Conservation (phyloP, 2,797 vertebrate species). For the Manis crassicaudata region DNA sequence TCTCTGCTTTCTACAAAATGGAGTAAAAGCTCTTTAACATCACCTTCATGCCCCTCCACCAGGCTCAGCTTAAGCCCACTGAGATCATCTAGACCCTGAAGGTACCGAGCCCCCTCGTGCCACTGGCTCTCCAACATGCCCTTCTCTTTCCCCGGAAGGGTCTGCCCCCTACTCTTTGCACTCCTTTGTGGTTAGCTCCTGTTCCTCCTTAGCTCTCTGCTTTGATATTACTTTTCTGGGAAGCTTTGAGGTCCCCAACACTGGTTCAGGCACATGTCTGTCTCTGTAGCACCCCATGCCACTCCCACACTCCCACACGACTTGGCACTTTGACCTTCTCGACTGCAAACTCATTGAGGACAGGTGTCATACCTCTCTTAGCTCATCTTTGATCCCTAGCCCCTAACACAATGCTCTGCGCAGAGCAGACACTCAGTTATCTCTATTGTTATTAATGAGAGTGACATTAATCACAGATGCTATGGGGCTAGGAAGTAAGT, state of each 20-base stretch:
- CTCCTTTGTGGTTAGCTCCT: not conserved
- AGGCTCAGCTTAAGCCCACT: not conserved
- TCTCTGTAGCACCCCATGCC: not conserved
- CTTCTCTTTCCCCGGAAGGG: not conserved
- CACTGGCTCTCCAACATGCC: not conserved
- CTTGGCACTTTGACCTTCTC: not conserved
- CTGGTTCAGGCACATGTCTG: not conserved
- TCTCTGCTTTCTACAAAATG: not conserved
- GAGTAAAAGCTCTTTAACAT: not conserved
- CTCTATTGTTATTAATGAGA: not conserved
- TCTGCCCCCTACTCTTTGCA: not conserved
- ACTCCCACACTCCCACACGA: not conserved
- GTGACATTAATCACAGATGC: no score
- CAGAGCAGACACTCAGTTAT: not conserved
- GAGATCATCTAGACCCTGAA: not conserved
- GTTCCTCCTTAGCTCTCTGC: not conserved
- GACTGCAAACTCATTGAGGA: not conserved
- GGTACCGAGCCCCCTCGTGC: not conserved
- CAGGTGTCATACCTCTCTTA: not conserved
- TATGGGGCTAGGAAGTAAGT: no score
- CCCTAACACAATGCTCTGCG: not conserved
- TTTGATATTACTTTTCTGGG: not conserved
- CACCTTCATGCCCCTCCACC: not conserved
- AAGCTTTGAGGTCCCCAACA: not conserved
- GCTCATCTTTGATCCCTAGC: not conserved